Base-by-base conservation (phyloP, 2,888 invertebrate species). In the Sesia apiformis region DNA sequence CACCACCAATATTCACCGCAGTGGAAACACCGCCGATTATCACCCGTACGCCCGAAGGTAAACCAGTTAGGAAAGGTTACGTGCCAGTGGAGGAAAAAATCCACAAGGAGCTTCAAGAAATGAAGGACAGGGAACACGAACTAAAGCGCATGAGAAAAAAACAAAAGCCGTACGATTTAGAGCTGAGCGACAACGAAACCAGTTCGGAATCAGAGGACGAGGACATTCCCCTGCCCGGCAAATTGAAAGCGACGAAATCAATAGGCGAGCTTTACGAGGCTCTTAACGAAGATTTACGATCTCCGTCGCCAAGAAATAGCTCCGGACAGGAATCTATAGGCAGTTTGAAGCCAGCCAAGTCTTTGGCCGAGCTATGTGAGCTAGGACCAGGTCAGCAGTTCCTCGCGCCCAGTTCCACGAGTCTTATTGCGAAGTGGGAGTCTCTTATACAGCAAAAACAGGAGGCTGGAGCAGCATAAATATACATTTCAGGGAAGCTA, bases 31-130 rank as follows among this genome's bases (percentile, higher is more conserved):
- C 81, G 5, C 79, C 90, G n/a, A 77, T 87, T 57, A 89, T 91
- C 59, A 84, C 88, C 56, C 90, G 92, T 54, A 91, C 91, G 52
- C 81, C 90, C 1, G 91, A 92, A 61, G 93, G 93, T 0, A 91
- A 92, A 63, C 92, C 92, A 1, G 88, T 93, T 41, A 90, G 95
- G 55, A 95, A 94, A 62, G 95, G 95, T 8, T 95, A 92, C 76
- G 93, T 96, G 4, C 94, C 96, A 0, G 96, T 97, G 3, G 96
- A 97, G 75, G 94, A 96, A 68, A 96, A 96, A 80, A 97, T 97
- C 66, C 95, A 96, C 70, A 93, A 93, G 60, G 97, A 97, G 78
- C 84, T 97, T 53, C 91, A 93, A 71, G 97, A 97, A 67, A 94
- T 97, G 92, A 94, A 95, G 70, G 92, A 93, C 61, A 90, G 96